Base-by-base conservation (phyloP, 2,888 invertebrate genomes). In the Tridacna crocea region DNA sequence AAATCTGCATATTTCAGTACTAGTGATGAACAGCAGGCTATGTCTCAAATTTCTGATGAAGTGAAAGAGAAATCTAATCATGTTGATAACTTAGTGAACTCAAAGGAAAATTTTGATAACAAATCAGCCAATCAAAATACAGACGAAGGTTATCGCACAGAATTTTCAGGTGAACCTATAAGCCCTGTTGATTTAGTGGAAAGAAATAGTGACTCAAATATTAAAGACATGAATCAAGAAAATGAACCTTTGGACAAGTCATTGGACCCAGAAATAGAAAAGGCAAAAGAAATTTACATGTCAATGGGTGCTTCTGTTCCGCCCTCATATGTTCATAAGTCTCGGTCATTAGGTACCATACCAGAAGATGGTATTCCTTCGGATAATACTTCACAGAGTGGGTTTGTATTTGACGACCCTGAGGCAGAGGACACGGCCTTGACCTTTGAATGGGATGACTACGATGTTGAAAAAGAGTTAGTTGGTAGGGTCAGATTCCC, bases 391-490 rank as follows among this genome's bases (percentile, higher is more conserved):
- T 88, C 90, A 60, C 88, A 89, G 63, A 88, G 82, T 60, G 88
- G 90, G 58, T 83, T 86, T 48, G 85, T 85, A 61, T 87, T 89
- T 80, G 92, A 91, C 19, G 92, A 92, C 46, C 77, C 84, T 46
- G 88, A 88, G 76, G 75, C 83, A 17, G 79, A 80, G 74, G 83
- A 85, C 55, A 75, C 77, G 13, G 86, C 84, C 47, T 90, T 90
- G 79, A 89, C 83, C 80, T 92, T 89, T 88, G 91, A 92, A 79
- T 92, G 92, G 92, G 92, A 92, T 84, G 92, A 92, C 80, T 90
- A 90, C 73, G 90, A 90, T 68, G 89, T 89, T 55, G 92, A 91
- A 11, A 91, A 91, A 63, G 86, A 91, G 19, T 85, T 92, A 60
- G 87, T 92, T 11, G 91, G 92, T 11, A 79, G 82, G 74, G 91